These are phyloP conservation scores for Parazoanthus atlanticus DNA, from an alignment of 92 coral and sea anemone species.

Conservation along the genomic window DNA sequence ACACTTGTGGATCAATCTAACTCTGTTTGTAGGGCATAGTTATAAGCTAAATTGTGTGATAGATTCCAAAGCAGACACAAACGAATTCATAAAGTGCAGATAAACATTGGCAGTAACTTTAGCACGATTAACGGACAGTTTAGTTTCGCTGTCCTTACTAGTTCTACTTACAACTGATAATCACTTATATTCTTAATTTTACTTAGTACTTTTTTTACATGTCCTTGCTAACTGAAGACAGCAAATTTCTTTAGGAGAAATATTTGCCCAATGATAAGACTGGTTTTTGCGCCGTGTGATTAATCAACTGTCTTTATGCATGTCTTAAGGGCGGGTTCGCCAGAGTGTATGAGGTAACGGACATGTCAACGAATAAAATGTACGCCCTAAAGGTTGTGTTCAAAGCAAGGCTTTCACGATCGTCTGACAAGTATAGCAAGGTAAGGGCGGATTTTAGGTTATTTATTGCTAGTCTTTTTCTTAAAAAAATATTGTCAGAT, in stretches of 20 bases:
- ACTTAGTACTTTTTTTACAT: too few species aligned
- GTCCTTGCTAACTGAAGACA: not conserved
- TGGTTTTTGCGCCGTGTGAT: not conserved
- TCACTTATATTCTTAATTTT: too few species aligned
- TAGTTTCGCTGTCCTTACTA: not conserved
- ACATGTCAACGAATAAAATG: slow-evolving; percentile 92
- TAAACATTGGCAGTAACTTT: not conserved
- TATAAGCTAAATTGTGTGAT: not conserved
- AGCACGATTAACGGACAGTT: not conserved
- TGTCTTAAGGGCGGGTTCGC: slow-evolving; percentile 92
- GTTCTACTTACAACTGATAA: not conserved
- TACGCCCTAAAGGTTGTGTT: slow-evolving; percentile 95
- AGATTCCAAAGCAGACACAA: not conserved
- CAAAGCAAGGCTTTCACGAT: slow-evolving; percentile 82
- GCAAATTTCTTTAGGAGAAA: not conserved
- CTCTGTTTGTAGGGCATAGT: not conserved
- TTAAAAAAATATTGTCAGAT: not conserved
- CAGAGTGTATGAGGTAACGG: slow-evolving; percentile 98
- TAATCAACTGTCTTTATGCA: not conserved
- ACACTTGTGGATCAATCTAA: not conserved
- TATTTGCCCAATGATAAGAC: not conserved
- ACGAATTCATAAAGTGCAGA: not conserved
- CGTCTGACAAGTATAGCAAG: slow-evolving; percentile 75
- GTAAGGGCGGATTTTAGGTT: slow-evolving; percentile 24
- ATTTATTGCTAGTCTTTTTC: not conserved